Evolutionary conservation across 2,888 invertebrate species (phyloP), one percentile per base, ranked within the genome.

Genomic region (Parnassius mnemosyne): DNA sequence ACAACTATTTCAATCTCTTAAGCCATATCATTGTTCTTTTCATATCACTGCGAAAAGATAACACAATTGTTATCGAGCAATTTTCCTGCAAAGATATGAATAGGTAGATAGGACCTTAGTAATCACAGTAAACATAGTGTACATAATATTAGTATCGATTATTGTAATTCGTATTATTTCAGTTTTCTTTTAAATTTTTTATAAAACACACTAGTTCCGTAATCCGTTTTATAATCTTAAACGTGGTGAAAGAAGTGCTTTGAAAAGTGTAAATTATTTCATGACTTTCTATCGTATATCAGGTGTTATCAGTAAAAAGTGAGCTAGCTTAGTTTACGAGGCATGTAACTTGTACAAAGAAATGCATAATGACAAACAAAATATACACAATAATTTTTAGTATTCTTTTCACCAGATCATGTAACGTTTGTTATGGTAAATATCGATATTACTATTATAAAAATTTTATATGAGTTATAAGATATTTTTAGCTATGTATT

Each of bases 31-130:
- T 49, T 56, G 13, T 47, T 49, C 46, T 3, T 41, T 13, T 41
- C 10, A 34, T 51, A 55, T 63, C 62, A 50, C 20, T 53, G 10
- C 52, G 69, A 71, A 70, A 69, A 71, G 69, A 71, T 70, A 69
- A 71, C 69, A 57, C 64, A 64, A 69, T 72, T 80, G 83, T 81
- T 81, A 84, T 81, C 81, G 67, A 41, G 68, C 70, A 71, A 80
- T 81, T 87, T 87, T 82, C 81, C 77, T 67, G 74, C 77, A 73
- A 73, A 78, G 86, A 87, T 89, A 87, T 72, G 66, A 80, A 84
- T 84, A 80, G 72, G 77, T 77, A 77, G 80, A 85, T 85, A 67
- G 65, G 60, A 69, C 65, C 65, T 50, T 58, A 43, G 66, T 67
- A 73, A 68, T 69, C 63, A 65, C 63, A 63, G 65, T 66, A 71